These are phyloP conservation scores for Xylocopa sonorina DNA, from an alignment of 1,140 invertebrate species.

Conservation along the genomic window DNA sequence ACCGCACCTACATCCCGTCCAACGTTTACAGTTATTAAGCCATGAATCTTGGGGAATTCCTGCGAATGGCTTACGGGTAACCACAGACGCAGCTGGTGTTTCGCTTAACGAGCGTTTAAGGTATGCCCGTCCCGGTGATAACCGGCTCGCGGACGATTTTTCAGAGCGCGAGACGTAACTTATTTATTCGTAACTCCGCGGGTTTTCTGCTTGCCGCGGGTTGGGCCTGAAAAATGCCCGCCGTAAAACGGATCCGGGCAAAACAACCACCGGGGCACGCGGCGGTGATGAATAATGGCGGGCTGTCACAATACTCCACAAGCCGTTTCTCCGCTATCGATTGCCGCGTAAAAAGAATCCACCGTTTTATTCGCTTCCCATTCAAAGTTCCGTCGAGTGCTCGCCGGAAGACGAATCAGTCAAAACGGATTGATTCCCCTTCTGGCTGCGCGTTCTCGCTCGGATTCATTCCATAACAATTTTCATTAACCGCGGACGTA, in stretches of 20 bases:
- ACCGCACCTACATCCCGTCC: neutral
- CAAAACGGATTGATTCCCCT: neutral
- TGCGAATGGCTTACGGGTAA: neutral
- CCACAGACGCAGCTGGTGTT: neutral
- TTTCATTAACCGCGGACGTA: neutral
- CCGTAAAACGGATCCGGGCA: slow-evolving; percentile 38
- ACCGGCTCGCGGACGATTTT: slow-evolving; percentile 25
- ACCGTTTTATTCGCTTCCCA: slow-evolving; percentile 31
- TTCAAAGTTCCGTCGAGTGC: slow-evolving; percentile 14
- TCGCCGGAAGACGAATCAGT: slow-evolving; percentile 31
- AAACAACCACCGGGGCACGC: slow-evolving; percentile 31
- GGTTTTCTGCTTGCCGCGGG: slow-evolving; percentile 30
- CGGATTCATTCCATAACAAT: neutral
- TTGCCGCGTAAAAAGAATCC: slow-evolving; percentile 31
- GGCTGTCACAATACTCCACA: slow-evolving; percentile 52
- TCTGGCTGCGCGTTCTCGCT: neutral
- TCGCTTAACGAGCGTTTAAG: slow-evolving; percentile 10
- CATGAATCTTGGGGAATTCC: neutral
- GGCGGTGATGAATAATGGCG: slow-evolving; percentile 48
- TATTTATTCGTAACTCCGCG: slow-evolving; percentile 50
- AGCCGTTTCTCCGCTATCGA: slow-evolving; percentile 53
- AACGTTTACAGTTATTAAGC: neutral
- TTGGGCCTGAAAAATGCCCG: slow-evolving; percentile 51
- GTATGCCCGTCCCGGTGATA: neutral
- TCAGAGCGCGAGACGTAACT: slow-evolving; percentile 28